Evolutionary conservation across 2,888 invertebrate genomes (phyloP).

Genomic region (Entomobrya proxima): DNA sequence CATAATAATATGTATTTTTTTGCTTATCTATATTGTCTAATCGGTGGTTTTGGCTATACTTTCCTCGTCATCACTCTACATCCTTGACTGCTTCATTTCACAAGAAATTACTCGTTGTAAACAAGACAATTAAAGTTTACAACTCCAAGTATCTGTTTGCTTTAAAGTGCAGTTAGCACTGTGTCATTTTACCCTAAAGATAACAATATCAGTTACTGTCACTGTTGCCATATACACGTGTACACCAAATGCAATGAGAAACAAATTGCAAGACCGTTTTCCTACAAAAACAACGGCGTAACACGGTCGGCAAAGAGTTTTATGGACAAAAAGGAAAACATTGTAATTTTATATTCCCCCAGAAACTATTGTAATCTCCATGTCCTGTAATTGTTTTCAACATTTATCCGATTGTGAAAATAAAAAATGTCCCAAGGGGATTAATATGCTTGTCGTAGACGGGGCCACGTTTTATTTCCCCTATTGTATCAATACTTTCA

Average conservation of each 20-base stretch:
- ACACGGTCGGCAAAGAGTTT: neutral
- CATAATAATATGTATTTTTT: neutral
- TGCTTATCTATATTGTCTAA: neutral
- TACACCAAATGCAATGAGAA: neutral
- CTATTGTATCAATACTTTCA: slow-evolving; percentile 1
- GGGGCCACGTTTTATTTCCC: no score
- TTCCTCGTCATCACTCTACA: no score
- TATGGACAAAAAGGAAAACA: neutral
- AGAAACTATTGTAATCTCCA: neutral
- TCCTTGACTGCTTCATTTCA: no score
- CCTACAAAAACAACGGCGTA: no score
- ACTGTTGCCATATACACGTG: neutral
- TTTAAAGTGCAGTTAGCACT: no score
- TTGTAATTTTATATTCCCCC: neutral
- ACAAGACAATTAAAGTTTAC: no score
- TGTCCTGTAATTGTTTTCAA: neutral
- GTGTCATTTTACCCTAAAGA: no score
- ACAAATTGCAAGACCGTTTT: no score
- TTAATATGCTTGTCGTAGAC: no score
- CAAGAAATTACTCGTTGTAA: no score
- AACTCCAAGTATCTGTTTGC: no score
- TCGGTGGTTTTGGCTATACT: neutral
- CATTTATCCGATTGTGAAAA: neutral
- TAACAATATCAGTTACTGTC: no score
- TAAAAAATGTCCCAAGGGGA: neutral